Conservation (phyloP, 2,797 vertebrate genomes). For the Tarsius wallacei region DNA sequence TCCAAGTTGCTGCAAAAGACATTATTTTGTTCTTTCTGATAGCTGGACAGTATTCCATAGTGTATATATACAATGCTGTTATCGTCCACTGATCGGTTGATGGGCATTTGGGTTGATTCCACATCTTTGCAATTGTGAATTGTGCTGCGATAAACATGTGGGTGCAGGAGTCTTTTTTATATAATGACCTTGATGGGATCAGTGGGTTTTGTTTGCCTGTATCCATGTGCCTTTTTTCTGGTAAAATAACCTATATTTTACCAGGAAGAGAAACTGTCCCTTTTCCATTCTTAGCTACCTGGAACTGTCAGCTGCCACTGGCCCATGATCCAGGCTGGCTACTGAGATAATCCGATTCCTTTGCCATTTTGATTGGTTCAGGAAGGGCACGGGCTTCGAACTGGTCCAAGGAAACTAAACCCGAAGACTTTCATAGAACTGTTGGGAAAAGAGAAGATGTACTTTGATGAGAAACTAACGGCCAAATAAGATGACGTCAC, state of each 20-base stretch:
- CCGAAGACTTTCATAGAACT: neutral
- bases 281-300: neutral
- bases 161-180: too few relatives aligned
- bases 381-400: neutral
- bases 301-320: neutral
- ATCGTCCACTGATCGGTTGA: too few relatives aligned
- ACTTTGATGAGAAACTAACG: neutral
- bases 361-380: neutral
- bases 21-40: too few relatives aligned
- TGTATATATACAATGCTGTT: too few relatives aligned
- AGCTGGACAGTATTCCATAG: too few relatives aligned
- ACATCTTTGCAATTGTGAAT: too few relatives aligned
- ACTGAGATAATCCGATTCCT: neutral
- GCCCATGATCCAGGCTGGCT: neutral
- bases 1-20: too few relatives aligned
- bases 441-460: neutral
- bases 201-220: conserved; percentile 41
- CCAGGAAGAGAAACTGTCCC: neutral
- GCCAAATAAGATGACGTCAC: neutral
- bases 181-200: neutral
- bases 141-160: too few relatives aligned
- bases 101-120: too few relatives aligned
- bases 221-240: neutral
- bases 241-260: neutral
- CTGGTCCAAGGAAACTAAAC: neutral